These are phyloP conservation scores for Phanerotoma sp. DNA, from an alignment of 2,888 invertebrate species.

Conservation along the genomic window DNA sequence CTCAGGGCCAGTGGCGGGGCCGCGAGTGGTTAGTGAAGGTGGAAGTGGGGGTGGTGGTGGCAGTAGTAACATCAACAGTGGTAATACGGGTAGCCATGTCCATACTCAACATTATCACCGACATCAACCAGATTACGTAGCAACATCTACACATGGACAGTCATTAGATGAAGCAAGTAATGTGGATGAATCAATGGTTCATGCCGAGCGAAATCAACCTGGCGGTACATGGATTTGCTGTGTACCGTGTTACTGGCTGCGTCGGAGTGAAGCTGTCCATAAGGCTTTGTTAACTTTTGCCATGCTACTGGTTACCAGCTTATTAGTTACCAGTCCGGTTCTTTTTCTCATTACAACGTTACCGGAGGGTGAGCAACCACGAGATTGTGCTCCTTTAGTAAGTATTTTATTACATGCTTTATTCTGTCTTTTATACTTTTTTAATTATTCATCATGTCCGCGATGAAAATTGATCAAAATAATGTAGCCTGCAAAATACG, in stretches of 20 bases:
- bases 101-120: slow-evolving; percentile 1
- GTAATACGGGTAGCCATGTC: neutral
- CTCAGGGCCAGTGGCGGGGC: slow-evolving; percentile 39
- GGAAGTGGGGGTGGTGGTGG: slow-evolving; percentile 19
- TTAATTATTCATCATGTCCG: neutral
- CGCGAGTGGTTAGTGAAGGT: slow-evolving; percentile 32
- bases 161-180: slow-evolving; percentile 35
- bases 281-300: slow-evolving; percentile 64
- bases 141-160: slow-evolving; percentile 14
- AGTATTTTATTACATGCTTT: slow-evolving; percentile 29
- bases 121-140: slow-evolving; percentile 7
- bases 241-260: slow-evolving; percentile 63
- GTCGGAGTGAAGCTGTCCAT: slow-evolving; percentile 62
- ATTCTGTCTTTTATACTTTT: neutral
- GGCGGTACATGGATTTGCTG: slow-evolving; percentile 64
- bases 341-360: slow-evolving; percentile 61
- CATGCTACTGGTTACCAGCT: slow-evolving; percentile 63
- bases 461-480: too few species aligned
- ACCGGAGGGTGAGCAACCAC: slow-evolving; percentile 55
- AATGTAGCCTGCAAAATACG: too few species aligned
- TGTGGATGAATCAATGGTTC: slow-evolving; percentile 52
- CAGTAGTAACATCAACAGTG: neutral
- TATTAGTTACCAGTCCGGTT: slow-evolving; percentile 64
- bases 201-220: slow-evolving; percentile 43
- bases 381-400: slow-evolving; percentile 52